Evolutionary conservation across 2,888 invertebrate species (phyloP).

Genomic region (Tiphia femorata): DNA sequence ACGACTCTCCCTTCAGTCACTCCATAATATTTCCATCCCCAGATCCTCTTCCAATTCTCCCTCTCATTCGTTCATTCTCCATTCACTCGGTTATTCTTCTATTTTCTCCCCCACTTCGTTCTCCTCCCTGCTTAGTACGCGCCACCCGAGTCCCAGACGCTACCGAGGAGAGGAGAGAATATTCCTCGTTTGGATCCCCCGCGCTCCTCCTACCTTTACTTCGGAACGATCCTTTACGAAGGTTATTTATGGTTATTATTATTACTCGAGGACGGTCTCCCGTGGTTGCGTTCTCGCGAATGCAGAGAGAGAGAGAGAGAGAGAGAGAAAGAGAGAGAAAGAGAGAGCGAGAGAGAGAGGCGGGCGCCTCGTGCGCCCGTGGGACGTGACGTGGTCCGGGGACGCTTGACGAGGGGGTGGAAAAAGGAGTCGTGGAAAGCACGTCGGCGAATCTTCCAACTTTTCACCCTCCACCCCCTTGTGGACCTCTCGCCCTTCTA

Average conservation of each 20-base stretch:
- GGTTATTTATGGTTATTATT: constrained; percentile 58
- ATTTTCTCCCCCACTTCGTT: too few species aligned
- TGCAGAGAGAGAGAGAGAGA: constrained; percentile 25
- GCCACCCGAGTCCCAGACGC: too few species aligned
- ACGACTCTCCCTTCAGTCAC: too few species aligned
- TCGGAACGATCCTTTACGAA: constrained; percentile 49
- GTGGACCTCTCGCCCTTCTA: too few species aligned
- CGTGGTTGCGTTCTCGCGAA: constrained; percentile 30
- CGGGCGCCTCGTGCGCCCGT: neutral
- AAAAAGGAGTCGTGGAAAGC: too few species aligned
- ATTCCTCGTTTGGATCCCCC: too few species aligned
- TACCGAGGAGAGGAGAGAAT: too few species aligned
- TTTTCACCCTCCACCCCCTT: too few species aligned
- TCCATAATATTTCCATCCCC: too few species aligned
- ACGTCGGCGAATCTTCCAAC: too few species aligned
- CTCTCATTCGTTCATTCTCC: constrained; percentile 2
- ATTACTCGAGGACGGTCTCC: constrained; percentile 40
- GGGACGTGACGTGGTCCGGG: neutral
- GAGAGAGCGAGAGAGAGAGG: neutral
- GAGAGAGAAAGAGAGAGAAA: neutral
- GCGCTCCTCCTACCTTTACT: constrained; percentile 38
- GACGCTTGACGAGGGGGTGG: neutral
- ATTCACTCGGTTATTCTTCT: constrained; percentile 1
- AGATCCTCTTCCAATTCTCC: neutral
- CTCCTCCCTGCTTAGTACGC: too few species aligned